phyloP scores from a whole-genome alignment of 2,888 invertebrate genomes.

The Meteorus cinctellus region DNA sequence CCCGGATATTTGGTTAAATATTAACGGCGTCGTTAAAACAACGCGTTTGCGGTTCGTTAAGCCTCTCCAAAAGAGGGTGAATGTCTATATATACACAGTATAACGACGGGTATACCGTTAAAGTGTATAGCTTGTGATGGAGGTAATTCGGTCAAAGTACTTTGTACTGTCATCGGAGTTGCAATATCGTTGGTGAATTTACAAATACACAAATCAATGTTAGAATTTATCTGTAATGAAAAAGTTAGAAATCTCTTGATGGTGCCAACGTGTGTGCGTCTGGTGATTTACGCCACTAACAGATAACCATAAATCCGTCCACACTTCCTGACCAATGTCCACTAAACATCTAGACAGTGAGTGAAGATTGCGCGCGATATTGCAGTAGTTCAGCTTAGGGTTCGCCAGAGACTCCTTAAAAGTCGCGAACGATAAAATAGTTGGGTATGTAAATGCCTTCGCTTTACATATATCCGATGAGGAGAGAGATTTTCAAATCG shows the following conservation, averaged over 20 bases:
- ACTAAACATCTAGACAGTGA: conserved; percentile 44
- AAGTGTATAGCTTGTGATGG: conserved; percentile 54
- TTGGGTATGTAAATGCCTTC: conserved; percentile 60
- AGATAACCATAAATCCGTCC: conserved; percentile 66
- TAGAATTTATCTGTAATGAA: conserved; percentile 8
- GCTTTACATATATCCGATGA: conserved; percentile 51
- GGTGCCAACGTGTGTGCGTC: background rate
- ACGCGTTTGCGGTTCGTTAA: conserved; percentile 73
- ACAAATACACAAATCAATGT: background rate
- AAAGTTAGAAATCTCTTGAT: conserved; percentile 3
- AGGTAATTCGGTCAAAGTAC: conserved; percentile 60
- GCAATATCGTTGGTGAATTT: conserved; percentile 20
- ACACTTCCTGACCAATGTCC: conserved; percentile 57
- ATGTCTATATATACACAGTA: conserved; percentile 53
- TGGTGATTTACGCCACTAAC: conserved; percentile 11
- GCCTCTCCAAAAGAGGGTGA: conserved; percentile 57
- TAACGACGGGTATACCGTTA: conserved; percentile 54
- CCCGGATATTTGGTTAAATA: conserved; percentile 72
- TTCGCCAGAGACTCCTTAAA: conserved; percentile 49
- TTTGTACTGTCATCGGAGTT: conserved; percentile 43
- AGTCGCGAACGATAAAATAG: conserved; percentile 59
- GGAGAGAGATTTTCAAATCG: conserved; percentile 52
- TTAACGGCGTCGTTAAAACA: conserved; percentile 73
- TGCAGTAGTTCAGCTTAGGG: conserved; percentile 16
- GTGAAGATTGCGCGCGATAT: conserved; percentile 53